Percentiles rank a stretch among this genome's conserved stretches.
phyloP scores from a whole-genome alignment of 2,797 vertebrate genomes.

The Spinibarbus caldwelli region DNA sequence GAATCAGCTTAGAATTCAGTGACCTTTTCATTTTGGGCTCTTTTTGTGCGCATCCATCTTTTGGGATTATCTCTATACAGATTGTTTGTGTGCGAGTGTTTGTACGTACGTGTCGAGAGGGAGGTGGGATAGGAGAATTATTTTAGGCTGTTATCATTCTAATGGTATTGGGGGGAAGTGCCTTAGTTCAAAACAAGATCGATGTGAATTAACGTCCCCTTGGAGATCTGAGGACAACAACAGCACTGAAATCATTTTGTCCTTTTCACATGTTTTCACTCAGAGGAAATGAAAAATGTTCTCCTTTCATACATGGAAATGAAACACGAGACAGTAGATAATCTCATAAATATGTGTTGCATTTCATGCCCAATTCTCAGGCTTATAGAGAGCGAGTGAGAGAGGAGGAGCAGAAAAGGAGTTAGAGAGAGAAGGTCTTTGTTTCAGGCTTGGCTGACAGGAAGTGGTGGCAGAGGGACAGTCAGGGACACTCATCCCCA shows the following conservation, averaged over 20 bases:
- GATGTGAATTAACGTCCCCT: slow-evolving; percentile 65
- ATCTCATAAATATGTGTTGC: slow-evolving; percentile 80
- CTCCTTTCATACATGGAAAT: slow-evolving; percentile 73
- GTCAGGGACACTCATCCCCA: slow-evolving; percentile 80
- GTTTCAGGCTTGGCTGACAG: slow-evolving; percentile 75
- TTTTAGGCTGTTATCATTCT: slow-evolving; percentile 49
- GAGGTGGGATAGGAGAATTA: slow-evolving; percentile 28
- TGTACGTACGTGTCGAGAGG: slow-evolving; percentile 15
- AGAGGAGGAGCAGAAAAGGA: slow-evolving; percentile 25
- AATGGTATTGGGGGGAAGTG: slow-evolving; percentile 26
- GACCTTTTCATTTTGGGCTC: slow-evolving; percentile 35
- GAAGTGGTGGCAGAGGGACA: slow-evolving; percentile 79
- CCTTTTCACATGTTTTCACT: slow-evolving; percentile 72
- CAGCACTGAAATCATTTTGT: slow-evolving; percentile 69
- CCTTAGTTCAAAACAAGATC: slow-evolving; percentile 55
- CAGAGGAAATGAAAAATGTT: slow-evolving; percentile 69
- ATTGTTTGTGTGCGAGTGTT: slow-evolving; percentile 22
- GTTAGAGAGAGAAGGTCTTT: slow-evolving; percentile 73
- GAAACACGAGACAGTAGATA: slow-evolving; percentile 77
- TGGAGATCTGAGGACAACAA: slow-evolving; percentile 58
- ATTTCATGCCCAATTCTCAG: slow-evolving; percentile 68
- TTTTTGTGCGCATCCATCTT: slow-evolving; percentile 38
- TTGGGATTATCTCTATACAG: slow-evolving; percentile 45
- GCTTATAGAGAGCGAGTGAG: slow-evolving; percentile 12
- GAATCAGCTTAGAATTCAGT: slow-evolving; percentile 46